Conservation (phyloP, 2,113 vertebrate species). For the Melanostigma gelatinosum region DNA sequence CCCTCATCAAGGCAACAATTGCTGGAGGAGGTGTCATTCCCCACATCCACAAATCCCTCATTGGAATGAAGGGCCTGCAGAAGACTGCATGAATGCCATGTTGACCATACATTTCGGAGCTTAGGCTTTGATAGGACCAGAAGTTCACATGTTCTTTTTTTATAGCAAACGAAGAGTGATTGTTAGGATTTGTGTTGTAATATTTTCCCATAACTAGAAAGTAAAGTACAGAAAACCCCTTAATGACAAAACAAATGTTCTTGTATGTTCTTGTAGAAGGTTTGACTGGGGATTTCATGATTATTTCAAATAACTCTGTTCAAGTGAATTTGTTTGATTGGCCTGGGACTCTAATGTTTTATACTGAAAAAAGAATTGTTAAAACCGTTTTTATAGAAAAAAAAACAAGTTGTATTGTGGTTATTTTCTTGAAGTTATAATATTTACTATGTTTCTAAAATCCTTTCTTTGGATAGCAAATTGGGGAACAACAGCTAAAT, state of each 20-base stretch:
- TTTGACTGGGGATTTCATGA: slow-evolving; percentile 78
- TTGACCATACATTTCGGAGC: slow-evolving; percentile 70
- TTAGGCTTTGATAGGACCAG: slow-evolving; percentile 81
- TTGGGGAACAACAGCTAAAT: slow-evolving; percentile 48
- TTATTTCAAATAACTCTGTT: slow-evolving; percentile 76
- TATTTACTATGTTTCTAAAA: slow-evolving; percentile 69
- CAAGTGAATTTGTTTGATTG: slow-evolving; percentile 88
- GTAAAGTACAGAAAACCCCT: slow-evolving; percentile 76
- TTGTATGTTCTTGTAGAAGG: slow-evolving; percentile 90
- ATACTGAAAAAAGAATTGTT: slow-evolving; percentile 92
- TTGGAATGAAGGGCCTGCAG: slow-evolving; percentile 98
- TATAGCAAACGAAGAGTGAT: slow-evolving; percentile 83
- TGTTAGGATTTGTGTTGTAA: slow-evolving; percentile 83
- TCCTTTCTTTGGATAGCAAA: slow-evolving; percentile 42
- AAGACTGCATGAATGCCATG: slow-evolving; percentile 90
- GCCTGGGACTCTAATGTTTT: slow-evolving; percentile 90
- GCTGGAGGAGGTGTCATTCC: slow-evolving; percentile 98
- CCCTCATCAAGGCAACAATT: slow-evolving; percentile 98
- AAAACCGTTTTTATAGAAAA: slow-evolving; percentile 90
- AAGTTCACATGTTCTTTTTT: slow-evolving; percentile 80
- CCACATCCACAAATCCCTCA: slow-evolving; percentile 99
- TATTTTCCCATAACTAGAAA: slow-evolving; percentile 78
- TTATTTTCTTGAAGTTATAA: slow-evolving; percentile 72
- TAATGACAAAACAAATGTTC: slow-evolving; percentile 77
- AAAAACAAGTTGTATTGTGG: slow-evolving; percentile 73